phyloP scores from a whole-genome alignment of 2,888 invertebrate genomes.

The Formica aserva region DNA sequence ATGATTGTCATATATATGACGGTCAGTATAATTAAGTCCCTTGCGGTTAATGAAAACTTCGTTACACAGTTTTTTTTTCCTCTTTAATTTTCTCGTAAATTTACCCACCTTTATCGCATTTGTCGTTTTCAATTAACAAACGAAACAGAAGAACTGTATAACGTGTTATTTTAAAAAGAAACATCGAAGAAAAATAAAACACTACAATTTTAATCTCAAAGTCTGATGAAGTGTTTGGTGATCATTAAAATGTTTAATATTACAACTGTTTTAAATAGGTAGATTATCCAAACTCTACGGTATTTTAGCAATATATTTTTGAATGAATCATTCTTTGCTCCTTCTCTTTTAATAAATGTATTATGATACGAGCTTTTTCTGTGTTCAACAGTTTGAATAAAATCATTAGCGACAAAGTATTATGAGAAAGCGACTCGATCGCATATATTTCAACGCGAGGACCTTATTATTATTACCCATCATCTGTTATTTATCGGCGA shows the following conservation, averaged over 20 bases:
- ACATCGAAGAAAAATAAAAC: constrained; percentile 33
- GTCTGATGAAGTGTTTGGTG: background rate
- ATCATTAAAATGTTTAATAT: constrained; percentile 1
- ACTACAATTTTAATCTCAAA: background rate
- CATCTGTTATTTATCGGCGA: constrained; percentile 74
- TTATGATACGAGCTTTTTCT: constrained; percentile 2
- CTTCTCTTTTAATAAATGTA: constrained; percentile 12
- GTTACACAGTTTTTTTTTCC: constrained; percentile 24
- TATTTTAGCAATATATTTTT: background rate
- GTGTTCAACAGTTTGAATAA: constrained; percentile 7
- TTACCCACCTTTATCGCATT: background rate
- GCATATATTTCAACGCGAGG: constrained; percentile 65
- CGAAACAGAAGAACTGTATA: constrained; percentile 14
- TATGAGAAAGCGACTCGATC: constrained; percentile 66
- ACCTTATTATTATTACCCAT: constrained; percentile 71
- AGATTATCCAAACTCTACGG: background rate
- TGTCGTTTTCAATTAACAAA: background rate
- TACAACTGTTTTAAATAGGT: background rate
- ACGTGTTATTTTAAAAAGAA: constrained; percentile 11
- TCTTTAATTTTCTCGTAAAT: background rate
- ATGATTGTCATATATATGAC: constrained; percentile 38
- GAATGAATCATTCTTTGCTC: background rate
- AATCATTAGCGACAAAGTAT: constrained; percentile 43
- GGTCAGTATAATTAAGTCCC: constrained; percentile 76
- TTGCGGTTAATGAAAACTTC: constrained; percentile 72